Evolutionary conservation across 2,113 vertebrate genomes (phyloP).

Genomic region (Lamprotornis superbus): DNA sequence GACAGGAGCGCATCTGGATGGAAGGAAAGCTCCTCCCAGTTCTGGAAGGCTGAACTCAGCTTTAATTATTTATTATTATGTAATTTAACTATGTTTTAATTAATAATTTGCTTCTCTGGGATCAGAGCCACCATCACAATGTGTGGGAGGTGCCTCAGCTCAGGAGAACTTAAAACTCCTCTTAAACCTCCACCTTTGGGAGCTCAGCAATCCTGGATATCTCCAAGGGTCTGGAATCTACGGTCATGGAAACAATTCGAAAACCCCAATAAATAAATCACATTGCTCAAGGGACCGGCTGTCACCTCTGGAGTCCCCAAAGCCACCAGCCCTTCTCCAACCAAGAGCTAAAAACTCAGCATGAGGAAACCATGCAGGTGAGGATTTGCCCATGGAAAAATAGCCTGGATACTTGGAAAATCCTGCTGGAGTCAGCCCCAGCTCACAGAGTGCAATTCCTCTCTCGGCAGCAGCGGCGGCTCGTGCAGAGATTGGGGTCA

Average conservation of each 20-base stretch:
- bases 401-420: not conserved
- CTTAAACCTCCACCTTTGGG: not conserved
- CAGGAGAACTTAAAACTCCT: not conserved
- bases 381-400: not conserved
- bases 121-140: fast-evolving
- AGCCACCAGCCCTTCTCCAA: not conserved
- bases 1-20: not conserved
- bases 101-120: not conserved
- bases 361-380: not conserved
- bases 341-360: not conserved
- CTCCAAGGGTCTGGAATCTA: not conserved
- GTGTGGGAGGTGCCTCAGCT: not conserved
- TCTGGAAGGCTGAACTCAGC: not conserved
- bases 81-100: not conserved
- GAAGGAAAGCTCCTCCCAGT: not conserved
- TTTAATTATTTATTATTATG: no score
- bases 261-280: not conserved
- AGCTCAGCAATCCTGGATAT: not conserved
- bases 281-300: fast-evolving
- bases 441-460: not conserved
- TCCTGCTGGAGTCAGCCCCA: not conserved
- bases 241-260: fast-evolving
- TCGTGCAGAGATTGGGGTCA: conserved; percentile 38
- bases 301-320: not conserved
- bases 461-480: fast-evolving